Base-by-base conservation (phyloP, 2,113 vertebrate genomes). In the Crypturellus undulatus region DNA sequence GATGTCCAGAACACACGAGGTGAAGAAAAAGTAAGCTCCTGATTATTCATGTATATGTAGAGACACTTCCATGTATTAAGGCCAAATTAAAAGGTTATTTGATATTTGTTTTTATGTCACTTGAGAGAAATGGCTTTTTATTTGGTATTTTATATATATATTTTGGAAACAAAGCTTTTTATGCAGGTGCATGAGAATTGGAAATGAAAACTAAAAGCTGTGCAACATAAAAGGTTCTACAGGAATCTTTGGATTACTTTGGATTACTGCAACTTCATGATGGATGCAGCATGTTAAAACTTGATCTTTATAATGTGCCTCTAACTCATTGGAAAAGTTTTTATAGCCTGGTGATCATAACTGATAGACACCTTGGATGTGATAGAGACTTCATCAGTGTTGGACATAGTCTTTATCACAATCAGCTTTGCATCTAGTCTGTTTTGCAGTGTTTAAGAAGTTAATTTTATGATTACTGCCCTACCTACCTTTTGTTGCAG, bases 31-130 rank as follows among this genome's bases (percentile, higher is more conserved):
- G 28, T 54, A 87, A 92, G 38, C 4, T 5, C 28, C 32, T 12
- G 7, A 19, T 87, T 78, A 34, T 69, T 69, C 67, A 70, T 34
- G 67, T 24, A 34, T 17, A 30, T 21, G 22, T 64, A 62, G 89
- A 87, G 45, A 20, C 89, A 82, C 77, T 88, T 89, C 28, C 43
- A 87, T 65, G 14, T 84, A 76, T 92, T 52, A 88, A 47, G 62
- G 60, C 16, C 2, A 94, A 83, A 88, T 30, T 30, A 12, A 30
- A 18, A 52, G 18, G 30, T 92, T 92, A 1, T 9, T 84, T 40
- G 56, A 58, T 47, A 26, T 94, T 90, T 38, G 87, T 96, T 96
- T 94, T 76, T 76, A 89, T 47, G 49, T 58, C 73, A 68, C 2
- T 17, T 75, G 43, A 75, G 81, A 91, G 63, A 87, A n/a, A 68